These are phyloP conservation scores for Gymnorhina tibicen DNA, from an alignment of 2,113 vertebrate genomes.

Conservation along the genomic window DNA sequence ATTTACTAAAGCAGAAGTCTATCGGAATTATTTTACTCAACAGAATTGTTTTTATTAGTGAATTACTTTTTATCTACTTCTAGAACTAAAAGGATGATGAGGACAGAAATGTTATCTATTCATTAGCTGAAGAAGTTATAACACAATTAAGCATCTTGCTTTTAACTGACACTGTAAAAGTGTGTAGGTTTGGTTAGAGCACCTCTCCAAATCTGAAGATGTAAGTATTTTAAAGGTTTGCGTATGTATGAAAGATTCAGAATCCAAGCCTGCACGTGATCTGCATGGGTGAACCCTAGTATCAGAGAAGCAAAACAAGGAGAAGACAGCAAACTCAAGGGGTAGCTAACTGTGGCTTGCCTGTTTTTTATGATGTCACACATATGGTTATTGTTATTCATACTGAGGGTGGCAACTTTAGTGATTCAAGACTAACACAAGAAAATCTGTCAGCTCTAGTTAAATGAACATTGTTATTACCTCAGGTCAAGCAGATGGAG, in stretches of 20 bases:
- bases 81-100: neutral
- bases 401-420: constrained; percentile 65
- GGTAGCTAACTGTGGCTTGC: neutral
- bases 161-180: neutral
- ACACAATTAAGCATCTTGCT: rapidly evolving
- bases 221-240: neutral
- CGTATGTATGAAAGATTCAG: neutral
- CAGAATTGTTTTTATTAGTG: neutral
- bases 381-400: constrained; percentile 68
- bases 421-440: constrained; percentile 69
- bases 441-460: constrained; percentile 80
- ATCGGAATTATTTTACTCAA: rapidly evolving
- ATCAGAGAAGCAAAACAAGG: neutral
- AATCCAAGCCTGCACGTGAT: neutral
- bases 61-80: neutral
- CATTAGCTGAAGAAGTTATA: neutral
- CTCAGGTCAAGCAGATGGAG: constrained; percentile 83
- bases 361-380: constrained; percentile 68
- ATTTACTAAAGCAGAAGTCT: neutral
- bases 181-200: neutral
- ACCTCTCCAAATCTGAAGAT: neutral
- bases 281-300: neutral
- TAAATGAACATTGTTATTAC: constrained; percentile 79
- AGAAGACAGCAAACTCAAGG: neutral
- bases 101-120: neutral